These are phyloP conservation scores for Rhea pennata DNA, from an alignment of 2,113 vertebrate genomes.

Conservation along the genomic window DNA sequence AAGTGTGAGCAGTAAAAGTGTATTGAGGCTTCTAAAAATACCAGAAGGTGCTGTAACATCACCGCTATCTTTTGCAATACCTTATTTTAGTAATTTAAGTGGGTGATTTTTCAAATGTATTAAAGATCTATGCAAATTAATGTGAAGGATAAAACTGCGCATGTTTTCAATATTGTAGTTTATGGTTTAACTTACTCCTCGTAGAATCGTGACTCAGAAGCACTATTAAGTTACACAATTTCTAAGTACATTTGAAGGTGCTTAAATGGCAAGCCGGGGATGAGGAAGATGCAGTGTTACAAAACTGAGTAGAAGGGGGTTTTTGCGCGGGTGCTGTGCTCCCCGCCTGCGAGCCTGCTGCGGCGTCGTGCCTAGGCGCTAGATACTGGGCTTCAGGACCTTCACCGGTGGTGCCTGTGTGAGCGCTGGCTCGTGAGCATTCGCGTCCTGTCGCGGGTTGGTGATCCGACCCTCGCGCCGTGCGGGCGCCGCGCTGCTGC, in stretches of 20 bases:
- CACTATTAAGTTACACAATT: conserved; percentile 12
- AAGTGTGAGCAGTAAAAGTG: conserved; percentile 1
- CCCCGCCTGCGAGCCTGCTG: neutral
- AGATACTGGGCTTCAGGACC: conserved; percentile 1
- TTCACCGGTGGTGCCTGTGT: neutral
- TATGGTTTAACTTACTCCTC: neutral
- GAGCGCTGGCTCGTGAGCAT: neutral
- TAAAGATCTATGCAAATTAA: conserved; percentile 29
- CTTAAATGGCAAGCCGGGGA: neutral
- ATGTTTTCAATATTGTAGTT: conserved; percentile 36
- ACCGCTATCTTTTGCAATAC: conserved; percentile 41
- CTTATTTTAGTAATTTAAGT: conserved; percentile 70
- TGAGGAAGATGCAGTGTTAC: neutral
- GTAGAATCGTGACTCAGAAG: conserved; percentile 13
- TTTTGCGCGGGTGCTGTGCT: neutral
- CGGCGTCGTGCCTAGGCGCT: neutral
- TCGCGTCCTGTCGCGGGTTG: neutral
- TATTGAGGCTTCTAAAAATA: conserved; percentile 36
- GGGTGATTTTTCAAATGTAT: conserved; percentile 3
- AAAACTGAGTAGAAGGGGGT: neutral
- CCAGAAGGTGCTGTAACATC: conserved; percentile 45
- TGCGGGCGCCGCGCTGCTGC: neutral
- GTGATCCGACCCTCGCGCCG: neutral
- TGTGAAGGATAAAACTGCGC: neutral
- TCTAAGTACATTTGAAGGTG: conserved; percentile 19